A percentile compares a stretch with the other conserved stretches of the same genome.
These are phyloP conservation scores for Atractosteus spatula DNA, from an alignment of 2,113 vertebrate genomes.

Conservation along the genomic window DNA sequence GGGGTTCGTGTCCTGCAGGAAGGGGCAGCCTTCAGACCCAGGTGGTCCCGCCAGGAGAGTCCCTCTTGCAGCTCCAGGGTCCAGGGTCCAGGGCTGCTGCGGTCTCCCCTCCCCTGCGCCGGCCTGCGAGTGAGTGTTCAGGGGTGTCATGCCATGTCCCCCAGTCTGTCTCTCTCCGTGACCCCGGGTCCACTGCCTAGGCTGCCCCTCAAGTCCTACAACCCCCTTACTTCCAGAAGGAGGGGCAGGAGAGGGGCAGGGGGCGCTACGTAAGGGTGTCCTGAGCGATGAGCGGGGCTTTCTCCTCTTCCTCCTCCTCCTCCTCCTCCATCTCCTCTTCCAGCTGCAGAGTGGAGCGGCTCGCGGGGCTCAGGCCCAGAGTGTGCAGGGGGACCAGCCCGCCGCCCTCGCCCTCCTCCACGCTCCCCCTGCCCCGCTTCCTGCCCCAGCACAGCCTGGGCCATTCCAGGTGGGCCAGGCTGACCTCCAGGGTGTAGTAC, in stretches of 20 bases:
- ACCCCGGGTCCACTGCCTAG: too few relatives aligned
- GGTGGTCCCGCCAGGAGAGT: too few relatives aligned
- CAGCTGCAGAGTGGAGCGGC: slow-evolving; percentile 2
- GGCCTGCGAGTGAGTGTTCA: neutral
- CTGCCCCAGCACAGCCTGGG: slow-evolving; percentile 34
- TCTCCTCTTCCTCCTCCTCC: slow-evolving; percentile 45
- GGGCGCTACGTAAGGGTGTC: slow-evolving; percentile 41
- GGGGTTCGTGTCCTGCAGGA: neutral
- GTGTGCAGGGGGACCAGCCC: slow-evolving; percentile 18
- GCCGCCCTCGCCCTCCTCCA: slow-evolving; percentile 12
- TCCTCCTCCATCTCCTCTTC: slow-evolving; percentile 18
- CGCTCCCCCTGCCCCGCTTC: slow-evolving; percentile 6
- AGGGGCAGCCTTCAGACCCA: too few relatives aligned
- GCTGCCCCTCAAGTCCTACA: too few relatives aligned
- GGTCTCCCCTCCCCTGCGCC: too few relatives aligned
- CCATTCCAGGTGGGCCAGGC: slow-evolving; percentile 58
- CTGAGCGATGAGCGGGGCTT: slow-evolving; percentile 34
- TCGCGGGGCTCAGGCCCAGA: slow-evolving; percentile 25
- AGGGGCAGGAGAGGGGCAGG: slow-evolving; percentile 7
- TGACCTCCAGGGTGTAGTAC: slow-evolving; percentile 87
- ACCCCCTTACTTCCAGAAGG: neutral
- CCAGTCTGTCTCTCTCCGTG: slow-evolving; percentile 12
- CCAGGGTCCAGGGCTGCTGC: too few relatives aligned
- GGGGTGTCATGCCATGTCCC: slow-evolving; percentile 10
- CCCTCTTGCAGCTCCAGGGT: too few relatives aligned